Percentiles rank a stretch among this genome's conserved stretches.
Conservation (phyloP, 2,797 vertebrate species). For the Micrastur ruficollis region DNA sequence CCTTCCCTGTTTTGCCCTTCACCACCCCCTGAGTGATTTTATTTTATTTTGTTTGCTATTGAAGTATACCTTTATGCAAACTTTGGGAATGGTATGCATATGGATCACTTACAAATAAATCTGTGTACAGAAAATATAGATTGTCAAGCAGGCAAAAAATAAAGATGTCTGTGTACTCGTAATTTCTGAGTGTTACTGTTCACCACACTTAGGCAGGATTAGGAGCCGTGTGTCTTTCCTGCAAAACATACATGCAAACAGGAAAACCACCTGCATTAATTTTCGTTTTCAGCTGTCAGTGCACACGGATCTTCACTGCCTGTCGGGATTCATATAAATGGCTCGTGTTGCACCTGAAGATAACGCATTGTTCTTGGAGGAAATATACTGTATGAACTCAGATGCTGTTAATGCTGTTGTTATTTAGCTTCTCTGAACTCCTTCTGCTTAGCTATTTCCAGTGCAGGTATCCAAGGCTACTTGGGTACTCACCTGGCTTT, state of each 20-base stretch:
- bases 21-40: neutral
- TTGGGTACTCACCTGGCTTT: neutral
- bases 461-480: neutral
- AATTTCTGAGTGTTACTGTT: neutral
- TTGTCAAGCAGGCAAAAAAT: slow-evolving; percentile 53
- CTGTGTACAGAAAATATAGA: slow-evolving; percentile 43
- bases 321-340: neutral
- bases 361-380: neutral
- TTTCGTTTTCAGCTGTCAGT: neutral
- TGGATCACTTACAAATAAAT: slow-evolving; percentile 48
- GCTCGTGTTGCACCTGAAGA: neutral
- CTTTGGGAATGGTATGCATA: slow-evolving; percentile 13
- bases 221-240: neutral
- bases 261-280: neutral
- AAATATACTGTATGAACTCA: neutral
- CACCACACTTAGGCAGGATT: neutral
- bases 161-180: slow-evolving; percentile 13
- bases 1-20: neutral
- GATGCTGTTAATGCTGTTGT: neutral
- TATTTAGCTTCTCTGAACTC: neutral
- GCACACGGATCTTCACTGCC: neutral
- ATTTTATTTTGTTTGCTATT: neutral
- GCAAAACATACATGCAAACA: neutral
- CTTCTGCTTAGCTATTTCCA: neutral
- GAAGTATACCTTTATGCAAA: neutral